Evolutionary conservation across 2,888 invertebrate genomes (phyloP), one percentile per base, ranked within the genome.

Genomic region (Drosophila gaucha): DNA sequence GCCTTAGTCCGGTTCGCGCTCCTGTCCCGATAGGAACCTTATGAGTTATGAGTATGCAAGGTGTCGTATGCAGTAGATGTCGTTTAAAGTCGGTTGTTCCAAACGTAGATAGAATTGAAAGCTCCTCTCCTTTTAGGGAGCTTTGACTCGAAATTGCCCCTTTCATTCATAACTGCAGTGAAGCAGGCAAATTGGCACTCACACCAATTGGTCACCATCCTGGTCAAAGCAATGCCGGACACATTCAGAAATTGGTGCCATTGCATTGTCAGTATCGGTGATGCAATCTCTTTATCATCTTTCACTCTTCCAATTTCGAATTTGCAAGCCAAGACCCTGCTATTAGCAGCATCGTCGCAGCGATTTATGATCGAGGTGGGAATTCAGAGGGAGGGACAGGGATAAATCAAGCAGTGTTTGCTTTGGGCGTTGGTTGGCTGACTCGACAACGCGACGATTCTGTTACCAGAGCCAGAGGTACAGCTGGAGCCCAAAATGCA

Each of bases 341-440:
- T 72, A 86, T 79, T 83, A 83, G 71, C 52, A 51, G 43, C 65
- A 65, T 47, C 64, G 71, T 76, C 57, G 64, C 63, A 41, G 39
- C 68, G 41, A n/a, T n/a, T n/a, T n/a, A n/a, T n/a, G n/a, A n/a
- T n/a, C n/a, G n/a, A n/a, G n/a, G n/a, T n/a, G n/a, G n/a, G n/a
- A n/a, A n/a, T n/a, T n/a, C n/a, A n/a, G n/a, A n/a, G n/a, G n/a
- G n/a, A n/a, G n/a, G n/a, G n/a, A n/a, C n/a, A n/a, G 44, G 62
- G 62, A 74, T 66, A 66, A 67, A 56, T 64, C 68, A 66, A 54
- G 55, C 69, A 56, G 64, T 74, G 70, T 74, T 80, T 80, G 86
- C 80, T 77, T 52, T 80, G 72, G 85, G 86, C 86, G 72, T 67
- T 76, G 65, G 62, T 74, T 62, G 59, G 47, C 49, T 44, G 58